Evolutionary conservation across 1,140 invertebrate genomes (phyloP).

Genomic region (Drusus annulatus): DNA sequence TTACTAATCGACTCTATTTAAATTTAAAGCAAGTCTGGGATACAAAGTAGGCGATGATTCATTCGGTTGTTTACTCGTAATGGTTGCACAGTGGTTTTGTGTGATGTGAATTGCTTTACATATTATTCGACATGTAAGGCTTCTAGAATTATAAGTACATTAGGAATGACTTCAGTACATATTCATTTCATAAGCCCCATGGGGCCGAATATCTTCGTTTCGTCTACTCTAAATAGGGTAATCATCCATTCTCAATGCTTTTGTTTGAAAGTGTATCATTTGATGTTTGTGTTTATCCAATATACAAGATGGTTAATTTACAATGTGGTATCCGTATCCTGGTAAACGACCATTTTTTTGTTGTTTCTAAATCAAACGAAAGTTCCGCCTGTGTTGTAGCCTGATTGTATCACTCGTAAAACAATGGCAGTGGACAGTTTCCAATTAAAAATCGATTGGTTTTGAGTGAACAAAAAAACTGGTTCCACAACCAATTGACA

Average conservation of each 20-base stretch:
- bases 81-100: conserved; percentile 9
- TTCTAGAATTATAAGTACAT: conserved; percentile 10
- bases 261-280: too few relatives aligned
- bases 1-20: conserved; percentile 8
- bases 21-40: conserved; percentile 6
- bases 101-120: conserved; percentile 18
- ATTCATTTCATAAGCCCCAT: neutral
- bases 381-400: neutral
- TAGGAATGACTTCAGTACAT: neutral
- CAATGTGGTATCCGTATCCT: too few relatives aligned
- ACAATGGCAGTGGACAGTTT: neutral
- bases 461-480: neutral
- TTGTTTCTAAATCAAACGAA: too few relatives aligned
- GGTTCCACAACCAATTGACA: neutral
- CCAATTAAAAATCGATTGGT: conserved; percentile 1
- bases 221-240: too few relatives aligned
- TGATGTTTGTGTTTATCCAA: too few relatives aligned
- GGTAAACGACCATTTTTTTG: too few relatives aligned
- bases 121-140: conserved; percentile 9
- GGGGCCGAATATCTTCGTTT: too few relatives aligned
- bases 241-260: too few relatives aligned
- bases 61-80: neutral
- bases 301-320: too few relatives aligned
- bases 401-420: neutral
- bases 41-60: conserved; percentile 13